Evolutionary conservation across 1,140 invertebrate genomes (phyloP), one percentile per base, ranked within the genome.

Genomic region (Halesus radiatus): DNA sequence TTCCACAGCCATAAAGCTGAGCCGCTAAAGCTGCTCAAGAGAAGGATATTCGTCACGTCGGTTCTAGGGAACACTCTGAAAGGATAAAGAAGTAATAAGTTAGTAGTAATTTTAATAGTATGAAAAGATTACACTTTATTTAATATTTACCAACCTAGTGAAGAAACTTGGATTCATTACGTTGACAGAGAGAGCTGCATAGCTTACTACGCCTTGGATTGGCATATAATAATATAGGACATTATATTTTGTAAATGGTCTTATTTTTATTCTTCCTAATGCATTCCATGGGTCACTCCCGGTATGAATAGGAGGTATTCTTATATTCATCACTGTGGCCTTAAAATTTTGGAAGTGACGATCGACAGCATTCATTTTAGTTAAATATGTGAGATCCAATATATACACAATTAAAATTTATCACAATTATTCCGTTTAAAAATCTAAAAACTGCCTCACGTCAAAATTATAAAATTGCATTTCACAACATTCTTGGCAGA

Each of bases 151-250:
- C 64, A 76, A 89, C 89, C 89, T 88, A 77, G 88, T 85, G 86
- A 89, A 87, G 75, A 90, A 80, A 83, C 87, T 86, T 16, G 89
- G 89, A 72, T 90, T 88, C 88, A 89, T 89, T 58, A 90, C 88
- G 86, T 86, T 87, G n/a, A 90, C 83, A 77, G 89, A 89, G 68
- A 90, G 85, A 54, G 88, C 87, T 87, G 88, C 88, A 84, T 90
- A 89, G 87, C 88, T 87, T 80, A 87, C 85, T 58, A 89, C 83
- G 29, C 88, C 88, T 87, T 89, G 88, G 72, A 89, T 80, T 68
- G 88, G 88, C 84, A 89, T 85, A 86, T 89, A 89, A 84, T 89
- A 89, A 85, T 87, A 89, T 22, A 89, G 83, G 18, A 89, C 85
- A 86, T 89, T 89, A 73, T 89, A 87, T 79, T 84, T 88, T 26